Percentiles rank a stretch among this genome's conserved stretches.
Evolutionary conservation across 2,113 vertebrate species (phyloP).

Genomic region (Pipra filicauda): DNA sequence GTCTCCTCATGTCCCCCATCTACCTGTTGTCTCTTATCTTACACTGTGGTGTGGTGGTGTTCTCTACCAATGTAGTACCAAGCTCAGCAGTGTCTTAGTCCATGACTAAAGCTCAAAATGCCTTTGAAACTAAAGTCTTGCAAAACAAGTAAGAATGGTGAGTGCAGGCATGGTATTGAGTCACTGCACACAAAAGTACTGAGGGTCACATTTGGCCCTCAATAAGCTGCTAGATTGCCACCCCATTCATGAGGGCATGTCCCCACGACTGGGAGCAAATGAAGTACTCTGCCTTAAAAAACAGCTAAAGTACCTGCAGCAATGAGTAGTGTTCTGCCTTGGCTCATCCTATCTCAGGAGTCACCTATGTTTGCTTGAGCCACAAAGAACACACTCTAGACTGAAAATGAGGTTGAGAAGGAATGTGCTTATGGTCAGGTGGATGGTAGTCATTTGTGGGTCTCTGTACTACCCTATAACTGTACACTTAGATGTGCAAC

Average conservation of each 20-base stretch:
- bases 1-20: not conserved
- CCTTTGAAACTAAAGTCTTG: not conserved
- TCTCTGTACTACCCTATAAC: not conserved
- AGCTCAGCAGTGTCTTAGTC: not conserved
- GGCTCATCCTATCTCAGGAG: not conserved
- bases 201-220: not conserved
- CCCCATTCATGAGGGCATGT: not conserved
- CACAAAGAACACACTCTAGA: not conserved
- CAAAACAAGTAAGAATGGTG: not conserved
- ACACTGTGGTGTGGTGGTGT: not conserved
- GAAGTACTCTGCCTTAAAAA: not conserved
- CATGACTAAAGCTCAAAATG: not conserved
- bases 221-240: not conserved
- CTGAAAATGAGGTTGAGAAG: not conserved
- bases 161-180: not conserved
- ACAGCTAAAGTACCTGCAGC: not conserved
- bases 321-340: not conserved
- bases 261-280: not conserved
- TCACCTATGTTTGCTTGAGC: not conserved
- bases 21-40: not conserved
- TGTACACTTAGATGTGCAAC: not conserved
- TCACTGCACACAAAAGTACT: not conserved
- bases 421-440: not conserved
- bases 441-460: not conserved
- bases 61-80: not conserved